Evolutionary conservation across 1,140 invertebrate species (phyloP), one percentile per base, ranked within the genome.

Genomic region (Chironomus striatipennis): DNA sequence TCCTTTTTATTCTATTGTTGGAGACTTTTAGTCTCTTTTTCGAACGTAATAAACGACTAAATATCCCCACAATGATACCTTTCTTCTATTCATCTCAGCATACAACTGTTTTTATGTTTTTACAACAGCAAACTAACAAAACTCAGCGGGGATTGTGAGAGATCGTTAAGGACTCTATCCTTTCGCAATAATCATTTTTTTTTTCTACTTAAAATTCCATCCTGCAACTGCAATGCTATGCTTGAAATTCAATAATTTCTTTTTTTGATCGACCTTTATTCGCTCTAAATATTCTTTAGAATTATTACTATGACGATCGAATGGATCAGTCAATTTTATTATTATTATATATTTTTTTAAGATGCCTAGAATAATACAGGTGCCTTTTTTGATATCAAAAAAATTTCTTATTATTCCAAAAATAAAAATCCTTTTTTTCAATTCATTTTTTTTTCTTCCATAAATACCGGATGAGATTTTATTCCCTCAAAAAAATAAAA

Each of bases 371-470:
- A 70, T 70, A 70, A 70, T 70, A 70, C 65, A 70, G 65, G 65
- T 70, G 65, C 65, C 47, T 70, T 21, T 34, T 70, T 70, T 70
- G 65, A 70, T 70, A 70, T 70, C 65, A 70, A 70, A 21, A 70
- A 70, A 70, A 70, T 20, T 18, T 70, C 8, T 70, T 18, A 34
- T 34, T 34, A 34, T 34, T 34, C 24, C 24, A 34, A 34, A n/a
- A 34, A 34, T 34, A 70, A 18, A 70, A 70, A 21, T 57, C 47
- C 47, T 57, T 57, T 57, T n/a, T 57, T 70, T 70, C n/a, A n/a
- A n/a, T 57, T 70, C 17, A 70, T 6, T 2, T 34, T 34, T 34
- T 5, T 34, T 34, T 34, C 24, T 34, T 34, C 24, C n/a, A 70
- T 18, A 70, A 70, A 20, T 70, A 70, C 65, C 65, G 65, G 65